phyloP scores from a whole-genome alignment of 2,888 invertebrate species.

The Vanessa cardui region DNA sequence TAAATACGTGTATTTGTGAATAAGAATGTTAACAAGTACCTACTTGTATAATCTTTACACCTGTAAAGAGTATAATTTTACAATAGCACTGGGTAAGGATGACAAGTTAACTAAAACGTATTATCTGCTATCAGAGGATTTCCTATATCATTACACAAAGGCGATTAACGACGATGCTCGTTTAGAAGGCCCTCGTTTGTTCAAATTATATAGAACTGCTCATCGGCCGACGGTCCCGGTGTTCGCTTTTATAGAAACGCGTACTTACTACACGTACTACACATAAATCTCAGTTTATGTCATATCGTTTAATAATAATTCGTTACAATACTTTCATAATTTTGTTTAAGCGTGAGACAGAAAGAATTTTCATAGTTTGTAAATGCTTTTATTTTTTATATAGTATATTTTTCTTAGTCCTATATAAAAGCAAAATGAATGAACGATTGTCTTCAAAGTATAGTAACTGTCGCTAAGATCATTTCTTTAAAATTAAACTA shows the following conservation, averaged over 20 bases:
- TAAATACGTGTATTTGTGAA: too few relatives aligned
- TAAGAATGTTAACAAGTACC: too few relatives aligned
- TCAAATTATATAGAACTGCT: slow-evolving; percentile 41
- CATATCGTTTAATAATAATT: not conserved
- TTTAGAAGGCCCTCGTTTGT: slow-evolving; percentile 22
- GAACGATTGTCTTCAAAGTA: too few relatives aligned
- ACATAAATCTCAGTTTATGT: not conserved
- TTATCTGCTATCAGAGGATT: slow-evolving; percentile 12
- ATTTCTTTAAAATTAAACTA: too few relatives aligned
- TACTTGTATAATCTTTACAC: too few relatives aligned
- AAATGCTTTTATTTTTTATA: too few relatives aligned
- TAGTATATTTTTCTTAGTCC: too few relatives aligned
- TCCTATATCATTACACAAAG: slow-evolving; percentile 16
- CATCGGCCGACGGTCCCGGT: not conserved
- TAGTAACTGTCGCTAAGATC: too few relatives aligned
- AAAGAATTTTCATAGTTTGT: too few relatives aligned
- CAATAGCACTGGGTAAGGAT: not conserved
- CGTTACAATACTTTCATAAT: too few relatives aligned
- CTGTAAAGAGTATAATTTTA: not conserved
- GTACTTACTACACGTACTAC: not conserved
- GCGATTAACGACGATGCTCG: slow-evolving; percentile 25
- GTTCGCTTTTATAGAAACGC: not conserved
- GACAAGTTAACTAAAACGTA: slow-evolving; percentile 2
- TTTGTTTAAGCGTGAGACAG: too few relatives aligned
- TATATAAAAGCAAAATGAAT: too few relatives aligned